Evolutionary conservation across 2,113 vertebrate genomes (phyloP).

Genomic region (Chrysemys picta): DNA sequence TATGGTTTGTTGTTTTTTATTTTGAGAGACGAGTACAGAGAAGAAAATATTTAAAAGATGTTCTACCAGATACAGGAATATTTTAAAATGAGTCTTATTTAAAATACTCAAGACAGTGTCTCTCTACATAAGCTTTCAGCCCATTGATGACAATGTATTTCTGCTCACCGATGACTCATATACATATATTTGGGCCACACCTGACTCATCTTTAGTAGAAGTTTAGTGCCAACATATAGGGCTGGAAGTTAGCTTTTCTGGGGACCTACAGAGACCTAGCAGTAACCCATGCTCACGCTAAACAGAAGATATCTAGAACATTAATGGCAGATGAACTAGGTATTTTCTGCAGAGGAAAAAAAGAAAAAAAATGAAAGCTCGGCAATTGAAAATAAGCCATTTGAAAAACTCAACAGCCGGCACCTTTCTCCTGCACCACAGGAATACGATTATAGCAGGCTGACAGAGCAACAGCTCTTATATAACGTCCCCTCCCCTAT

Average conservation of each 20-base stretch:
- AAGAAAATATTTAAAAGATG: neutral
- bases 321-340: neutral
- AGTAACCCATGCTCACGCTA: neutral
- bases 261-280: neutral
- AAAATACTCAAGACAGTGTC: neutral
- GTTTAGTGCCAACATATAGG: neutral
- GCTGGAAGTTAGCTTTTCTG: neutral
- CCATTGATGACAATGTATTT: neutral
- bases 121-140: neutral
- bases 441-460: neutral
- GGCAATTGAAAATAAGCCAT: neutral
- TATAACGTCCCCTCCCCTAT: neutral
- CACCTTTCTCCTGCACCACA: neutral
- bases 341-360: neutral
- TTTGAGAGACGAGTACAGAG: neutral
- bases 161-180: neutral
- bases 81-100: neutral
- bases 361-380: neutral
- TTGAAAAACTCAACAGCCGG: neutral
- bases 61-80: neutral
- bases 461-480: neutral
- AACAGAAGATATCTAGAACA: neutral
- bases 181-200: neutral
- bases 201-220: neutral
- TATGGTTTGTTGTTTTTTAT: neutral